Evolutionary conservation across 2,113 vertebrate genomes (phyloP), one percentile per base, ranked within the genome.

Genomic region (Hemiscyllium ocellatum): DNA sequence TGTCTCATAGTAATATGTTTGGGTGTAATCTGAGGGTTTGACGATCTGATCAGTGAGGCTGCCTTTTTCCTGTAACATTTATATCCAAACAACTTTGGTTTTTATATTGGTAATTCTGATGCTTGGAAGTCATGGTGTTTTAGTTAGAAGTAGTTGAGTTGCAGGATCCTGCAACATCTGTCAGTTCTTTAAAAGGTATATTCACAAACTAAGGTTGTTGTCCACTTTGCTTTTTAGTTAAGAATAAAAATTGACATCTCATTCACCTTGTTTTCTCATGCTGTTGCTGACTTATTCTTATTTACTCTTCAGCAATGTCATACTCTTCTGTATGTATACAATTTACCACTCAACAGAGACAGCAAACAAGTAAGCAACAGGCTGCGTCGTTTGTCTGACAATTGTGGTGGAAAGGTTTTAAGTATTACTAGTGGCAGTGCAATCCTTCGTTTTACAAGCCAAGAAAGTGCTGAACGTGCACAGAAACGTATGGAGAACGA

Each of bases 401-500:
- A 99, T 97, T 99, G 99, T 80, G 99, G 99, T 0, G 99, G 99
- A 95, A 99, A 99, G 96, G 99, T 99, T 96, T 97, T 99, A 97
- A 99, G 98, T 56, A 97, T 99, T 96, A 98, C 98, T 4, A 98
- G 98, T 47, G 98, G 98, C 97, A 97, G 98, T 0, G 99, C 99
- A 0, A 98, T 99, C 96, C 98, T 99, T 47, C 98, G 99, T 47
- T 99, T 99, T 96, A 96, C 98, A 96, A 99, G 97, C 97, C 97
- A 97, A 0, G 99, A 99, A 0, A 98, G 98, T 0, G 99, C 99
- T 0, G 98, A 98, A 1, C 98, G 99, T 0, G 99, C 99, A 86
- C 98, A 98, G 96, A 99, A 99, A 97, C 98, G 99, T 96, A 99
- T 99, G 99, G 99, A 99, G 96, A 99, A 99, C 4, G 99, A 99